These are phyloP conservation scores for Orientallactaga bullata DNA, from an alignment of 2,113 vertebrate genomes.

Conservation along the genomic window DNA sequence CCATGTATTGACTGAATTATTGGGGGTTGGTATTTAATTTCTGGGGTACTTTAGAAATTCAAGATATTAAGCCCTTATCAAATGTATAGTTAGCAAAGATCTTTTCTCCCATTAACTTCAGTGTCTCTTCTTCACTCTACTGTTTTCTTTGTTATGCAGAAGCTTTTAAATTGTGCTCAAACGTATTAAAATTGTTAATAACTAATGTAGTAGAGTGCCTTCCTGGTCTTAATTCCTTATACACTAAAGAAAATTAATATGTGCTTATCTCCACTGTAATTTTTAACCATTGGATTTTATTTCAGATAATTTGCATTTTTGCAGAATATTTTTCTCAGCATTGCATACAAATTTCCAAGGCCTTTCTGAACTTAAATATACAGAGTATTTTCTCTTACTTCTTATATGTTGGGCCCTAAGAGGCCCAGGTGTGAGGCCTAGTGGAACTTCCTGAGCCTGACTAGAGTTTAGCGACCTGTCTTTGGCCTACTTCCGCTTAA, in stretches of 20 bases:
- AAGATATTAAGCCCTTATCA: not conserved
- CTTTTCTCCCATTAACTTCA: not conserved
- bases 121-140: not conserved
- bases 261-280: not conserved
- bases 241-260: slow-evolving; percentile 1
- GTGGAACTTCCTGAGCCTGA: too few species aligned
- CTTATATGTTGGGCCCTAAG: too few species aligned
- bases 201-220: not conserved
- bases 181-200: not conserved
- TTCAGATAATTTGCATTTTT: not conserved
- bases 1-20: not conserved
- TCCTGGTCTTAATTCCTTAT: not conserved
- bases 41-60: not conserved
- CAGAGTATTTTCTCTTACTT: not conserved
- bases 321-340: not conserved
- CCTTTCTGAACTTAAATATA: slow-evolving; percentile 29
- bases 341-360: not conserved
- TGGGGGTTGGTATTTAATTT: not conserved
- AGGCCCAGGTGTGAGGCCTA: too few species aligned
- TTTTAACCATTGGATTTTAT: slow-evolving; percentile 8
- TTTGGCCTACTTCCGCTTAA: too few species aligned
- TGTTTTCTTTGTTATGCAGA: not conserved
- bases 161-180: not conserved
- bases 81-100: not conserved
- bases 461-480: too few species aligned